These are phyloP conservation scores for Eupithecia pulchellata DNA, from an alignment of 2,888 invertebrate species.

Conservation along the genomic window DNA sequence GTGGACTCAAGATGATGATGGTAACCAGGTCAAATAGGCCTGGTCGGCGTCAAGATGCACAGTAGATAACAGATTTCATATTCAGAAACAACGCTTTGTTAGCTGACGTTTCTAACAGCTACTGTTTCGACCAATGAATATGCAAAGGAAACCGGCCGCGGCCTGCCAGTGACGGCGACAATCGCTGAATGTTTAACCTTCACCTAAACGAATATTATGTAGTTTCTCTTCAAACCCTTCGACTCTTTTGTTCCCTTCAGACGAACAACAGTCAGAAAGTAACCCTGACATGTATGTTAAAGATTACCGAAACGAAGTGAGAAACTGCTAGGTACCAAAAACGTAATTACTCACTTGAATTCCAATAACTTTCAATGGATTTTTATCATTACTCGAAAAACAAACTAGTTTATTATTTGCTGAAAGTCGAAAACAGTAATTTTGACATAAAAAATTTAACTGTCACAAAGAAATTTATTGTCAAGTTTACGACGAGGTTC, in stretches of 20 bases:
- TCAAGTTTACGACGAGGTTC: conserved; percentile 29
- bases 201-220: conserved; percentile 63
- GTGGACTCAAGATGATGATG: not conserved
- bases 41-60: conserved; percentile 53
- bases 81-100: conserved; percentile 57
- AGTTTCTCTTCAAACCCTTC: conserved; percentile 54
- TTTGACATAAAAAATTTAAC: conserved; percentile 46
- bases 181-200: conserved; percentile 73
- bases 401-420: not conserved
- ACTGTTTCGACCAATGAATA: conserved; percentile 74
- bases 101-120: conserved; percentile 48
- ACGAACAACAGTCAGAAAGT: conserved; percentile 13
- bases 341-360: not conserved
- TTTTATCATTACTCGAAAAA: conserved; percentile 32
- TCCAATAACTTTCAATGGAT: conserved; percentile 16
- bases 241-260: conserved; percentile 37
- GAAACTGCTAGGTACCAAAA: not conserved
- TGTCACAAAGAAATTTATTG: conserved; percentile 39
- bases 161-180: conserved; percentile 55
- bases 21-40: not conserved
- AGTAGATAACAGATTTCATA: conserved; percentile 59
- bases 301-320: not conserved
- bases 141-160: conserved; percentile 64
- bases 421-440: conserved; percentile 29
- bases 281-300: not conserved